Conservation (phyloP, 2,888 invertebrate species). For the Neoitamus cyanurus region DNA sequence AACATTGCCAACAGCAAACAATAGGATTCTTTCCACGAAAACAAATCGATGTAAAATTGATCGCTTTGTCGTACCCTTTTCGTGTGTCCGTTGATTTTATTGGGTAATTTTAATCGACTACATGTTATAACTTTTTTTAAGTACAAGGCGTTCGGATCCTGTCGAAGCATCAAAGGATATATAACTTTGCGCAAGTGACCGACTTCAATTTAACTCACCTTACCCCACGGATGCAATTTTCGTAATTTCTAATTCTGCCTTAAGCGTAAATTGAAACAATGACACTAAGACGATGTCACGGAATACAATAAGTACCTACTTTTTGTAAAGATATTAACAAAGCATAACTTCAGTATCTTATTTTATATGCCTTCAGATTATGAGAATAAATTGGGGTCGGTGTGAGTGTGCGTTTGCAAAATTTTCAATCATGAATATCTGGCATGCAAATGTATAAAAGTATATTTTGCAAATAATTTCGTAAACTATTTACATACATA, state of each 20-base stretch:
- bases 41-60: slow-evolving; percentile 2
- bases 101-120: neutral
- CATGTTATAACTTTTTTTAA: neutral
- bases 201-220: neutral
- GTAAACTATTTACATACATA: no score
- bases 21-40: slow-evolving; percentile 2
- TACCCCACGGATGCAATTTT: neutral
- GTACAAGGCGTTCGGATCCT: neutral
- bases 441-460: no score
- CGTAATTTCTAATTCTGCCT: neutral
- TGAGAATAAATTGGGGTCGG: no score
- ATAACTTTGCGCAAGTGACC: neutral
- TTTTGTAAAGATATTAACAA: no score
- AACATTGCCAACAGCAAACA: neutral
- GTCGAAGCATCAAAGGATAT: neutral
- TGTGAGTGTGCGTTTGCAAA: no score
- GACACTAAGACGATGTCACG: neutral
- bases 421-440: no score
- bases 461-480: no score
- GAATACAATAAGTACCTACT: no score
- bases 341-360: no score
- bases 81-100: neutral
- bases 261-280: neutral
- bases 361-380: no score
- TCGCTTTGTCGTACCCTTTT: neutral